A percentile compares a stretch with the other conserved stretches of the same genome.
These are phyloP conservation scores for Danio tinwini DNA, from an alignment of 2,797 vertebrate genomes.

Conservation along the genomic window DNA sequence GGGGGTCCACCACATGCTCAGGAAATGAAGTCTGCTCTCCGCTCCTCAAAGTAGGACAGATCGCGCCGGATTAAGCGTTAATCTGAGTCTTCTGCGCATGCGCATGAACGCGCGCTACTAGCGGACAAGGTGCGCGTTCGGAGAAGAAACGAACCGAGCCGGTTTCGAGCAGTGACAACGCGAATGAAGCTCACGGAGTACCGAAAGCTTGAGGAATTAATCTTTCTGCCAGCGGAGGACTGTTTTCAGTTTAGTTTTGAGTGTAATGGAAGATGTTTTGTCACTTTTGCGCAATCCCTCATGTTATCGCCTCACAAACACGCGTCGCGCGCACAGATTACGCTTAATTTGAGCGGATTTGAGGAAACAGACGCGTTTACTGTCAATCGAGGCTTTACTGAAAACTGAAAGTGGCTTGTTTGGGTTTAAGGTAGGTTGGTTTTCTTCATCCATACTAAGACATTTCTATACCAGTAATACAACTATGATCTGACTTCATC, in stretches of 20 bases:
- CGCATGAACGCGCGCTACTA: conserved; percentile 62
- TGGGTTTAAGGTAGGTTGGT: conserved; percentile 4
- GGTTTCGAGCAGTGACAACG: neutral
- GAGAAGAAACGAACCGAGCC: neutral
- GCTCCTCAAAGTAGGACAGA: conserved; percentile 49
- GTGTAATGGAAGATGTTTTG: neutral
- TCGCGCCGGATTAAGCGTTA: conserved; percentile 72
- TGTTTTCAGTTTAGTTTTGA: neutral
- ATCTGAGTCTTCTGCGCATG: conserved; percentile 74
- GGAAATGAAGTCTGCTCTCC: conserved; percentile 10
- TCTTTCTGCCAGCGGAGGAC: too few relatives aligned
- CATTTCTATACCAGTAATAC: neutral
- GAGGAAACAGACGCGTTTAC: neutral
- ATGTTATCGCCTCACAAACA: neutral
- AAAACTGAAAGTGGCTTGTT: neutral
- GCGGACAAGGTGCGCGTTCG: conserved; percentile 22
- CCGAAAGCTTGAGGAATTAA: neutral
- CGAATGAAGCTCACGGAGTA: neutral
- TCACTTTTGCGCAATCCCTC: neutral
- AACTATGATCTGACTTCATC: neutral
- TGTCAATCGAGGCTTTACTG: neutral
- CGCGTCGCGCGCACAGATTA: conserved; percentile 16
- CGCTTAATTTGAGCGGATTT: neutral
- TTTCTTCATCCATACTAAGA: neutral
- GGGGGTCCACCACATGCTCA: neutral